Conservation (phyloP, 2,113 vertebrate species). For the Macrotus californicus region DNA sequence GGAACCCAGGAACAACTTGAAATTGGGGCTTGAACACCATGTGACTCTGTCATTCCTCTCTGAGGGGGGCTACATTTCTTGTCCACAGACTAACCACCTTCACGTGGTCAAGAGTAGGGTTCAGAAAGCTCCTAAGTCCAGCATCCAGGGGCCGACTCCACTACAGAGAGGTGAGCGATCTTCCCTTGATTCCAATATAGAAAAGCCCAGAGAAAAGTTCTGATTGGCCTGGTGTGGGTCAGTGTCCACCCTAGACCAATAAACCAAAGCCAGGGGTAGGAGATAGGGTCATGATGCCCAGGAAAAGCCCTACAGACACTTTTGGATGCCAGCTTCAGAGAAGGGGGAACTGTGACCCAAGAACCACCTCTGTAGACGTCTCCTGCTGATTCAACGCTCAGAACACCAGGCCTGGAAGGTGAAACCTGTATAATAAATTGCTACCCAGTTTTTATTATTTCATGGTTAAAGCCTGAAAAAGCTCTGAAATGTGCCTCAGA, state of each 20-base stretch:
- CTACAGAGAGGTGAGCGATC: background rate
- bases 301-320: background rate
- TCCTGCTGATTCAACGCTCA: background rate
- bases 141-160: background rate
- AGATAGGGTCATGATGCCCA: background rate
- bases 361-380: background rate
- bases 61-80: background rate
- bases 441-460: background rate
- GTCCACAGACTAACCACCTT: background rate
- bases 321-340: background rate
- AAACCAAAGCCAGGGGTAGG: background rate
- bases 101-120: rapidly evolving
- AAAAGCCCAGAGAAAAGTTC: background rate
- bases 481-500: background rate
- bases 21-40: background rate
- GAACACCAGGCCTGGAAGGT: background rate
- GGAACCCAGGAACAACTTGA: background rate
- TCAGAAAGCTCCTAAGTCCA: background rate
- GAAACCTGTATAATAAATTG: background rate
- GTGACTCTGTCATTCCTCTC: background rate
- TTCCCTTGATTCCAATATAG: background rate
- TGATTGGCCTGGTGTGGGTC: background rate
- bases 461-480: background rate
- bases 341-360: background rate
- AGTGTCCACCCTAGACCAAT: background rate